Base-by-base conservation (phyloP, 2,113 vertebrate genomes). In the Epinephelus lanceolatus region DNA sequence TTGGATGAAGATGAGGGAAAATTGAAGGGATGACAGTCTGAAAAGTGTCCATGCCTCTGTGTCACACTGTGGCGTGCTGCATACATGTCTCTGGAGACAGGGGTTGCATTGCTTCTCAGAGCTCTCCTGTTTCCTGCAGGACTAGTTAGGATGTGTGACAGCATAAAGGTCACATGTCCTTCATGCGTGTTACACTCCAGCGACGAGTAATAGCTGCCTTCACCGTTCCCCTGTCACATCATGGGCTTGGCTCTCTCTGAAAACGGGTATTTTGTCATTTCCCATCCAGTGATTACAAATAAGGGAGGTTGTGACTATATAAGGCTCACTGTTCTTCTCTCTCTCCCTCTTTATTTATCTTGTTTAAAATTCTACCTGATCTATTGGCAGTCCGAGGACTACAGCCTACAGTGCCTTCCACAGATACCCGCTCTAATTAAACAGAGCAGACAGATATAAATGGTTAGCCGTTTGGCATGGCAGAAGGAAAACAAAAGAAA, bases 381-480 rank as follows among this genome's bases (percentile, higher is more conserved):
- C 17, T 55, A 88, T 90, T 52, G 8, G 12, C 57, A 81, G 47
- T 53, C 55, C 47, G 63, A 51, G 27, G 65, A 65, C 55, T 47
- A 8, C 70, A 74, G 78, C 56, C 37, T 76, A 62, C 85, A 82
- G 81, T 51, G 61, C 18, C 27, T 59, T 62, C 55, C 80, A 60
- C 5, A 65, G 63, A 63, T 63, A 62, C 78, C 56, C 12, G 62
- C 70, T 80, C 87, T 86, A 86, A 92, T 93, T 86, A 86, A 86
- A 78, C 37, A 47, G 55, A 84, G 80, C n/a, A 76, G 74, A 83
- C 76, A 71, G 65, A 76, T 74, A 81, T 25, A 78, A 89, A 84
- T 71, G 21, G 69, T 73, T 80, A 80, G 70, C 67, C 17, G 0
- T 25, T 75, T 21, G 15, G 19, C 2, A 10, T 47, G 23, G 59